Conservation (phyloP, 2,888 invertebrate genomes). For the Drosophila aldrichi region DNA sequence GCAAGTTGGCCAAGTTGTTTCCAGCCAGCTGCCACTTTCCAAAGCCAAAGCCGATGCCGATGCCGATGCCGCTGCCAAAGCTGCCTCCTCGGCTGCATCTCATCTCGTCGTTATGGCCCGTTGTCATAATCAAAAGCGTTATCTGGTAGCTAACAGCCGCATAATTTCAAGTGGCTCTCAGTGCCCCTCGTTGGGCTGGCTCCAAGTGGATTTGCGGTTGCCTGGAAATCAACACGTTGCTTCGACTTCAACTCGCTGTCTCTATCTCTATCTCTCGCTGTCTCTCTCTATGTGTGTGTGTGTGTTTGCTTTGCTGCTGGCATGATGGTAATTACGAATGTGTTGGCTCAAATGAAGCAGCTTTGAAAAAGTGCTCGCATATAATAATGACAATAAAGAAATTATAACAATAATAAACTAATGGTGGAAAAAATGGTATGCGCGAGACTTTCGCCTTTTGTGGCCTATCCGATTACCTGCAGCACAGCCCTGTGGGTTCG, state of each 20-base stretch:
- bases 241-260: constrained; percentile 19
- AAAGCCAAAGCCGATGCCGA: constrained; percentile 38
- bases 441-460: constrained; percentile 71
- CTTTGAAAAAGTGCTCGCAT: constrained; percentile 57
- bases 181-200: constrained; percentile 44
- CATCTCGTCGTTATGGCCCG: constrained; percentile 54
- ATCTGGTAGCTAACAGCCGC: constrained; percentile 82
- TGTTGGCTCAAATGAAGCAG: constrained; percentile 65
- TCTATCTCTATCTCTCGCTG: not conserved
- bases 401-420: constrained; percentile 80
- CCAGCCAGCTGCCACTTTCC: constrained; percentile 50
- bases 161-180: constrained; percentile 77
- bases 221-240: constrained; percentile 70
- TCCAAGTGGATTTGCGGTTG: constrained; percentile 80
- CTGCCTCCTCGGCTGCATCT: constrained; percentile 27
- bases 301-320: constrained; percentile 35
- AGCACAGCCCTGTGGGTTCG: constrained; percentile 39
- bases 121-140: constrained; percentile 80
- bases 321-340: constrained; percentile 73
- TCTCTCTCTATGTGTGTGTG: constrained; percentile 13
- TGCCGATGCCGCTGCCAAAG: constrained; percentile 17
- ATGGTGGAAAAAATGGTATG: constrained; percentile 63
- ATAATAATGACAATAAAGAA: constrained; percentile 78
- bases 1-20: constrained; percentile 48
- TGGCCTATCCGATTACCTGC: constrained; percentile 73